Evolutionary conservation across 1,140 invertebrate genomes (phyloP), one percentile per base, ranked within the genome.

Genomic region (Ephestia elutella): DNA sequence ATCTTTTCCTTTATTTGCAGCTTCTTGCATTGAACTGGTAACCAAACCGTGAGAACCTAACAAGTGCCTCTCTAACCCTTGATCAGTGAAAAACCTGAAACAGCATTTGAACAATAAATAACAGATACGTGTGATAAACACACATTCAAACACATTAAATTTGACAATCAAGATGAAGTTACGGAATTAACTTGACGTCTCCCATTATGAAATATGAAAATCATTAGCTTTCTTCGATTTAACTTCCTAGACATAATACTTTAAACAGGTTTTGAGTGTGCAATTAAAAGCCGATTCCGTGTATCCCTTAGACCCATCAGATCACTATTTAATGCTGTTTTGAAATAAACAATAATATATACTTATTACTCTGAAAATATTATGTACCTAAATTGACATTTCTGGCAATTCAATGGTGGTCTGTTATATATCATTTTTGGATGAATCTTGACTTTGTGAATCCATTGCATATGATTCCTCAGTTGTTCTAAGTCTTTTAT

Each of bases 341-440:
- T n/a, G n/a, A n/a, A n/a, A n/a, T n/a, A n/a, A n/a, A n/a, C n/a
- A n/a, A n/a, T n/a, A n/a, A n/a, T n/a, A n/a, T n/a, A n/a, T n/a
- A n/a, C n/a, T 48, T 48, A 48, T 48, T n/a, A 5, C 38, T 17
- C n/a, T n/a, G n/a, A 9, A 61, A 10, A 48, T 17, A 56, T 44
- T 62, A 90, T 89, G 77, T 90, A 93, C 71, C 92, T 86, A 84
- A 97, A 97, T 88, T 98, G 95, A 91, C 97, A 98, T 82, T 98
- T 97, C 83, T 97, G 96, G 86, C 97, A 98, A 83, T 98, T 98
- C 57, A 98, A 89, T 30, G 97, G 97, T 62, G 97, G 96, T 87
- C 96, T 90, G 86, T 96, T 97, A 78, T 97, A 96, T 63, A 97
- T 96, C 96, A 97, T 97, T 89, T 97, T 97, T 62, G 96, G 96